Evolutionary conservation across 1,140 invertebrate species (phyloP).

Genomic region (Pachypeltis micranthus): DNA sequence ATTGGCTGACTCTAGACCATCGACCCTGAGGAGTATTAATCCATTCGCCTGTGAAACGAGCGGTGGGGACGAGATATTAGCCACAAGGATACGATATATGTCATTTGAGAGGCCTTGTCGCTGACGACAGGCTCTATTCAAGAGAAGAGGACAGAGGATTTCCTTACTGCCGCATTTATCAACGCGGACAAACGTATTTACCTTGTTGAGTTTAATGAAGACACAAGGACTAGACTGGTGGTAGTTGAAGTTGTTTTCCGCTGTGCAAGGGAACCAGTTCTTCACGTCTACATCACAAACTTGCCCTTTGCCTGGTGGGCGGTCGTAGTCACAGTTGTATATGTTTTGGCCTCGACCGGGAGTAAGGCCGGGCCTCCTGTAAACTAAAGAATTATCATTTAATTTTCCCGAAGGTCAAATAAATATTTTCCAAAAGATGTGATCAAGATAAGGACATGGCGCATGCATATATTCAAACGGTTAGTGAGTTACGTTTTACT

Average conservation of each 20-base stretch:
- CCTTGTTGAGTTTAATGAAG: slow-evolving; percentile 44
- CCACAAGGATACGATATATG: background rate
- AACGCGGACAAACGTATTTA: slow-evolving; percentile 26
- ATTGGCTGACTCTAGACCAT: no score
- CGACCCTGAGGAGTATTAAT: no score
- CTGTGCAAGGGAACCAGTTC: slow-evolving; percentile 49
- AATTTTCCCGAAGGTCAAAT: background rate
- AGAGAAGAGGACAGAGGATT: background rate
- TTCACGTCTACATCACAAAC: slow-evolving; percentile 61
- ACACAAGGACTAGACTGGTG: slow-evolving; percentile 43
- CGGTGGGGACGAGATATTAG: no score
- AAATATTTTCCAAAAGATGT: no score
- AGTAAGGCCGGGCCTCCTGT: slow-evolving; percentile 51
- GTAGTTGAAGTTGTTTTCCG: slow-evolving; percentile 59
- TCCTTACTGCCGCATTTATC: slow-evolving; percentile 4
- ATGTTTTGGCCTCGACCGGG: slow-evolving; percentile 52
- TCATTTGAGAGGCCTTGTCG: background rate
- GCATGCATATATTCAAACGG: background rate
- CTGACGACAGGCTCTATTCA: background rate
- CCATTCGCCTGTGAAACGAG: no score
- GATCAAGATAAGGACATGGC: background rate
- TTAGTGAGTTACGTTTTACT: background rate
- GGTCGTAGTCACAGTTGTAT: slow-evolving; percentile 51
- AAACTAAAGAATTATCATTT: slow-evolving; percentile 39
- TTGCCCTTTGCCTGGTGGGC: slow-evolving; percentile 47